These are phyloP conservation scores for Gadus chalcogrammus DNA, from an alignment of 2,113 vertebrate species.

Conservation along the genomic window DNA sequence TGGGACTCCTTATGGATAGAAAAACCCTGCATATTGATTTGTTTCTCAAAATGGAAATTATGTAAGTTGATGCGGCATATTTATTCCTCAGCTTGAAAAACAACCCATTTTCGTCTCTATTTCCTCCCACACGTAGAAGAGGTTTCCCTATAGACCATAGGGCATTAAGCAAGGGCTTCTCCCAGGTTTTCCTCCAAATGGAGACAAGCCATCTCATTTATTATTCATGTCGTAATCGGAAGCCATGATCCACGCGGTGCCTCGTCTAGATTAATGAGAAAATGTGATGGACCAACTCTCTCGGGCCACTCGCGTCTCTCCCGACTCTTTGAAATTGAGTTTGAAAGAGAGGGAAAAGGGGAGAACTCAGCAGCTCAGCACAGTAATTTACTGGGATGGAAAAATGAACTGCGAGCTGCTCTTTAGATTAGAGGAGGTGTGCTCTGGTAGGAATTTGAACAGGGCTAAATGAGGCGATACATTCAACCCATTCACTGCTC, in stretches of 20 bases:
- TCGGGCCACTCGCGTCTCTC: slow-evolving; percentile 51
- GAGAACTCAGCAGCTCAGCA: slow-evolving; percentile 33
- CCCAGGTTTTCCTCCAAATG: slow-evolving; percentile 32
- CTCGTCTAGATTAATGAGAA: slow-evolving; percentile 68
- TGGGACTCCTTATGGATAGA: too few relatives aligned
- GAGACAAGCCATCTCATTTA: slow-evolving; percentile 56
- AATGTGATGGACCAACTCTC: slow-evolving; percentile 63
- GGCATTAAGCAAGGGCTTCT: slow-evolving; percentile 56
- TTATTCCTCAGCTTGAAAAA: too few relatives aligned
- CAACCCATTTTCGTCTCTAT: too few relatives aligned
- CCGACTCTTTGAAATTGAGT: slow-evolving; percentile 66
- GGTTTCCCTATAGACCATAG: slow-evolving; percentile 9
- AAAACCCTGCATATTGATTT: slow-evolving; percentile 8
- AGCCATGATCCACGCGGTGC: slow-evolving; percentile 47
- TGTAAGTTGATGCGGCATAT: too few relatives aligned
- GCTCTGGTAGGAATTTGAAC: neutral
- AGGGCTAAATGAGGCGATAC: neutral
- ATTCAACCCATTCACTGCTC: neutral
- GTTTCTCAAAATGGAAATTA: slow-evolving; percentile 33
- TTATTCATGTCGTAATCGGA: slow-evolving; percentile 72
- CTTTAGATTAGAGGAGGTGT: neutral
- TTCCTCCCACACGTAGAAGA: slow-evolving; percentile 19
- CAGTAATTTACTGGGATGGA: slow-evolving; percentile 65
- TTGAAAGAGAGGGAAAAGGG: slow-evolving; percentile 52
- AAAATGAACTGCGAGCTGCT: slow-evolving; percentile 26